Conservation (phyloP, 1,140 invertebrate species). For the Neodiprion virginianus region DNA sequence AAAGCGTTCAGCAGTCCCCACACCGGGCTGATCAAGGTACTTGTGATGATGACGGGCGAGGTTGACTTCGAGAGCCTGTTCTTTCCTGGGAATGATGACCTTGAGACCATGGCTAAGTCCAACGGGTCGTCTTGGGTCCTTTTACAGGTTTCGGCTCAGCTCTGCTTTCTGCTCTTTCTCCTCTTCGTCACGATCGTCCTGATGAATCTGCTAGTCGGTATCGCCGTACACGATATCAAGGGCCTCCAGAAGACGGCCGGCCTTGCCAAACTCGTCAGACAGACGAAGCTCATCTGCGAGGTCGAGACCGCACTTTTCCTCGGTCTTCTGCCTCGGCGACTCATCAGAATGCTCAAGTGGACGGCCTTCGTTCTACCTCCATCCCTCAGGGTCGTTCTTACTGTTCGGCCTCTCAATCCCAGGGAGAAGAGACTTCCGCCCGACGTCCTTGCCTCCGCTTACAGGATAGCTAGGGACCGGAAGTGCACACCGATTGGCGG, state of each 20-base stretch:
- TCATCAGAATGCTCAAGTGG: slow-evolving; percentile 75
- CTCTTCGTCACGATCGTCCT: slow-evolving; percentile 81
- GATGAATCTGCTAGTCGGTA: slow-evolving; percentile 82
- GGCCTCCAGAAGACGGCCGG: slow-evolving; percentile 79
- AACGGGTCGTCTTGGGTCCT: slow-evolving; percentile 59
- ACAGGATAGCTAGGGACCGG: slow-evolving; percentile 76
- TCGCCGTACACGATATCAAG: slow-evolving; percentile 82
- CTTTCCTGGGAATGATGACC: slow-evolving; percentile 65
- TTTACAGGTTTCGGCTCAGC: slow-evolving; percentile 73
- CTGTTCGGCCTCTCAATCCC: slow-evolving; percentile 81
- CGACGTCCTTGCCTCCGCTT: slow-evolving; percentile 76
- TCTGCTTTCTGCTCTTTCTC: slow-evolving; percentile 76
- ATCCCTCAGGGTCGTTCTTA: slow-evolving; percentile 77
- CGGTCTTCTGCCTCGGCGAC: slow-evolving; percentile 73
- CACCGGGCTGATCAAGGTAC: slow-evolving; percentile 79
- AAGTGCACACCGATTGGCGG: slow-evolving; percentile 46
- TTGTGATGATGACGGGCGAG: slow-evolving; percentile 92
- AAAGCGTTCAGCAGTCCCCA: slow-evolving; percentile 80
- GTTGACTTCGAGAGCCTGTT: slow-evolving; percentile 74
- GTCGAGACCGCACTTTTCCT: slow-evolving; percentile 75
- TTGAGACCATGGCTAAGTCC: slow-evolving; percentile 53
- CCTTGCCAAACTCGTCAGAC: slow-evolving; percentile 76
- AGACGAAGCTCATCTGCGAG: slow-evolving; percentile 79
- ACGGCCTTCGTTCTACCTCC: slow-evolving; percentile 78
- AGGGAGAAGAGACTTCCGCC: slow-evolving; percentile 78